Conservation (phyloP, 2,888 invertebrate genomes). For the Diaperis boleti region DNA sequence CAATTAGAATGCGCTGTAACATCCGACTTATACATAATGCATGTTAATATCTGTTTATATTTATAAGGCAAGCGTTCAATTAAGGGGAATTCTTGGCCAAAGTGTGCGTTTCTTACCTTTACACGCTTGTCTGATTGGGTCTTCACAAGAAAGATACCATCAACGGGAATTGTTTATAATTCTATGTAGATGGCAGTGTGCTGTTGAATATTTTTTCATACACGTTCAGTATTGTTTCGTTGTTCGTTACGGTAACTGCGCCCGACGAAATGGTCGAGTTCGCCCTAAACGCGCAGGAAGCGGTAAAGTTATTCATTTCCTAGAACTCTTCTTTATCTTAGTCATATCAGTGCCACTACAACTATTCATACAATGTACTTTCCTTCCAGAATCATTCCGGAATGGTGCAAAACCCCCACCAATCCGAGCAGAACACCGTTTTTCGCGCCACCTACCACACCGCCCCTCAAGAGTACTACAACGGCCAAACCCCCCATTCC, state of each 20-base stretch:
- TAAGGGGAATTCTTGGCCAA: conserved; percentile 31
- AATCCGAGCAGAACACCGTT: conserved; percentile 67
- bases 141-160: conserved; percentile 61
- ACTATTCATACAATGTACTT: conserved; percentile 5
- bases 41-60: conserved; percentile 50
- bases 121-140: conserved; percentile 54
- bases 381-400: conserved; percentile 60
- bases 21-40: conserved; percentile 47
- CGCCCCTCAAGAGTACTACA: conserved; percentile 65
- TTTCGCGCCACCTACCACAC: conserved; percentile 71
- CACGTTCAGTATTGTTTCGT: conserved; percentile 59
- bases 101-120: conserved; percentile 31
- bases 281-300: conserved; percentile 49
- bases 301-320: not conserved
- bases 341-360: too few relatives aligned
- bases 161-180: conserved; percentile 60
- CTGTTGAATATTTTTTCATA: conserved; percentile 51
- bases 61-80: conserved; percentile 42
- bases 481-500: conserved; percentile 55
- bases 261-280: conserved; percentile 56
- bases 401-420: conserved; percentile 67
- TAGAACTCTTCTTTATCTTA: not conserved
- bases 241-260: conserved; percentile 55
- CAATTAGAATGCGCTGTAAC: conserved; percentile 49
- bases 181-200: conserved; percentile 59